Evolutionary conservation across 2,797 vertebrate genomes (phyloP).

Genomic region (Tangara arthus): DNA sequence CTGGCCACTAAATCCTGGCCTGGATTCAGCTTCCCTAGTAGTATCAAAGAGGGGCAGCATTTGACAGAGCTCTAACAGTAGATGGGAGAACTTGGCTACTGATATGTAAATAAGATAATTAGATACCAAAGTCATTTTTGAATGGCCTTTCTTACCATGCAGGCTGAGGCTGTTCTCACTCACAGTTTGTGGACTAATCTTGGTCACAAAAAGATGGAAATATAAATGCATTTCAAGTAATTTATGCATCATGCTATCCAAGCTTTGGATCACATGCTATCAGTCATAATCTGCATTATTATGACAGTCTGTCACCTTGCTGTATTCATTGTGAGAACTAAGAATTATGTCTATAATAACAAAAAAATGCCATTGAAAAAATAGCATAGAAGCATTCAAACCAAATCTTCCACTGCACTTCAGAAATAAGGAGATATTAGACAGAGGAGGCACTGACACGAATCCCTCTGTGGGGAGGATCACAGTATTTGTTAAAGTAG

Average conservation of each 20-base stretch:
- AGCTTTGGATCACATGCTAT: neutral
- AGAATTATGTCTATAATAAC: neutral
- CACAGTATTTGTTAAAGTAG: neutral
- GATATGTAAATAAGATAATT: neutral
- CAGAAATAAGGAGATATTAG: neutral
- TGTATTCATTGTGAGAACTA: neutral
- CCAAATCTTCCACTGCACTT: neutral
- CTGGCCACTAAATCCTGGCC: neutral
- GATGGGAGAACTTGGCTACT: neutral
- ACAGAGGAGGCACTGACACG: neutral
- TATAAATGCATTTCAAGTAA: neutral
- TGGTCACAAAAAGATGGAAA: neutral
- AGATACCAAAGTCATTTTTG: neutral
- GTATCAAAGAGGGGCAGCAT: neutral
- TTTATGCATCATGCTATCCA: neutral
- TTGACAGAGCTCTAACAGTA: neutral
- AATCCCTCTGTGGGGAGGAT: neutral
- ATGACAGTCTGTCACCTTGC: neutral
- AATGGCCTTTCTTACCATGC: neutral
- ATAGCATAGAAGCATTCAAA: neutral
- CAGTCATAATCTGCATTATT: neutral
- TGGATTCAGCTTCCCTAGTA: neutral
- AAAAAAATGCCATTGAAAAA: neutral
- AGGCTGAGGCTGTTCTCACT: neutral
- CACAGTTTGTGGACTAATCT: neutral